Base-by-base conservation (phyloP, 2,888 invertebrate species). In the Drosophila longiperda region DNA sequence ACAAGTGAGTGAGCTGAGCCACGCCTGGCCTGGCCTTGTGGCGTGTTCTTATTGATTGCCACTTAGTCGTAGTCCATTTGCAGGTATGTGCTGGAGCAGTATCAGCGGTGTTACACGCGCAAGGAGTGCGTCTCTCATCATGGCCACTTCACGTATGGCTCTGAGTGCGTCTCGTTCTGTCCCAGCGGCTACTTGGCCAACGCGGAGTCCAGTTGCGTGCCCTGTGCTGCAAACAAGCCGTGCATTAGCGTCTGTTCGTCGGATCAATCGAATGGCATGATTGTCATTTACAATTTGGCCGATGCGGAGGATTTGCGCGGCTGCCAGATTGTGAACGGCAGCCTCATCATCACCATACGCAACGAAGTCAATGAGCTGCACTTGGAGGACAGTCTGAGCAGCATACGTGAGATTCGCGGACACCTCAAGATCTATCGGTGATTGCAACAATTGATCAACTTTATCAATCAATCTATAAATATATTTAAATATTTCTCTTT, bases 301-400 rank as follows among this genome's bases (percentile, higher is more conserved):
- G 94, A 95, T 45, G 96, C 97, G 0, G 95, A 96, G 89, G 93
- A 92, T 3, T 94, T 97, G 26, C 95, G 94, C 55, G 96, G 95
- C 15, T 99, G 98, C 90, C 96, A 97, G 2, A 95, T 95, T 67
- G 95, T 99, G 29, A 95, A 96, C 42, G 97, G 97, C 0, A 95
- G 95, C 11, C 93, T 99, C 34, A 53, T 83, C 2, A 90, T 93
- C n/a, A 80, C 86, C 32, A 80, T 93, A 40, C 73, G 84, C 6
- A 90, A 94, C 75, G 93, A 93, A 36, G 93, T 94, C 75, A 93
- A 94, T 38, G 91, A 90, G 64, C 38, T 55, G 1, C 95, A 95
- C 82, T 90, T 98, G 62, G 95, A 95, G 80, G 93, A 94, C 33
- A 95, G 95, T 84, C 94, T 98, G 29, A 94, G 95, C 23, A 93